Evolutionary conservation across 2,113 vertebrate species (phyloP), one percentile per base, ranked within the genome.

Genomic region (Gymnorhina tibicen): DNA sequence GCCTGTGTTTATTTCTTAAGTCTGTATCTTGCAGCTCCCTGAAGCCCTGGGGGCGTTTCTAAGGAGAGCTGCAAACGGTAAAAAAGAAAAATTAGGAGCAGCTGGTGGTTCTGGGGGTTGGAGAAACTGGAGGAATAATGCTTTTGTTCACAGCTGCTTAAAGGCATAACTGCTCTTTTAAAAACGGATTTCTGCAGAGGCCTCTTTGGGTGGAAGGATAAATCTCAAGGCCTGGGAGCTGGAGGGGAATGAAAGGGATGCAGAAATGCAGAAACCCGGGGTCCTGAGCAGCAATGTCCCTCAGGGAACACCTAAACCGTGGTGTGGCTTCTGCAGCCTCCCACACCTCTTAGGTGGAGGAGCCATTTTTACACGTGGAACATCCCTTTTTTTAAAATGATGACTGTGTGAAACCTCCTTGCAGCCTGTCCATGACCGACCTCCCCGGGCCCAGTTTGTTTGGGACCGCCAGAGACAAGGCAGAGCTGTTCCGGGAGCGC

Each of bases 401-500:
- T 19, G 16, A 0, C 4, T 89, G 16, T 93, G 26, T 60, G 41
- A 0, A 68, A 78, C 70, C 70, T 95, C 53, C 79, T 89, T 86
- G 63, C 97, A 99, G 99, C 10, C 95, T 99, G 26, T 98, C 97
- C 79, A 98, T 99, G 99, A 99, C 99, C 44, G 98, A 46, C 69
- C 97, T 98, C 26, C 97, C 98, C 28, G 67, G 73, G 24, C 98
- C 99, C 8, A 98, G 97, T 91, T 97, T 99, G 14, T 99, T 99
- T 97, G 99, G 99, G 74, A 97, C 95, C 75, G 98, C 99, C 93
- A 98, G 97, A 92, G 99, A 99, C 95, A 99, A 99, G 98, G 99
- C 99, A 2, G 99, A 99, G 86, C 92, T 99, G 37, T 99, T 99
- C 95, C 98, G 98, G 70, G 99, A 99, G 84, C 98, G 99, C 69